Conservation (phyloP, 2,888 invertebrate genomes). For the Drosophila dives region DNA sequence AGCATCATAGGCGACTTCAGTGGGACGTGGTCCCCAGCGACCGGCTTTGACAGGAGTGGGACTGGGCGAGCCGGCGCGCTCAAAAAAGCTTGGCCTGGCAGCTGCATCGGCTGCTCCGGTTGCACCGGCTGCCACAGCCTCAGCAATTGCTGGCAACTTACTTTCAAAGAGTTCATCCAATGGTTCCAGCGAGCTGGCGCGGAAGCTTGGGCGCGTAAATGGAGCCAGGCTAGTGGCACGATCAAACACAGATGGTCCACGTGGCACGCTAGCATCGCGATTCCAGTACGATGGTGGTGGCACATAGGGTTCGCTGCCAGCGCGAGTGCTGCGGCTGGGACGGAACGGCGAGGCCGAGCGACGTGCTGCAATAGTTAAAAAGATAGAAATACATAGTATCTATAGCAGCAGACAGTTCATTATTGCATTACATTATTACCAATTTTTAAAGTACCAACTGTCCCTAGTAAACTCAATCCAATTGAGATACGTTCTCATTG, state of each 20-base stretch:
- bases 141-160: constrained; percentile 78
- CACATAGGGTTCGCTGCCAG: constrained; percentile 83
- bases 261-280: constrained; percentile 70
- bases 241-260: constrained; percentile 81
- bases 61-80: constrained; percentile 88
- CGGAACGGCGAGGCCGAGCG: constrained; percentile 75
- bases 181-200: constrained; percentile 84
- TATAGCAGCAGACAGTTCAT: neutral
- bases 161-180: constrained; percentile 84
- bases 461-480: neutral
- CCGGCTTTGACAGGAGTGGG: constrained; percentile 90
- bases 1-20: constrained; percentile 90
- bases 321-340: constrained; percentile 77
- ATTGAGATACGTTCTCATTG: neutral
- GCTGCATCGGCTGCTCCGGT: constrained; percentile 40
- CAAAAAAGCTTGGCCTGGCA: constrained; percentile 73
- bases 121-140: constrained; percentile 53
- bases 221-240: constrained; percentile 83
- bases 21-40: constrained; percentile 89
- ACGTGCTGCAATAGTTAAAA: constrained; percentile 65
- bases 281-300: constrained; percentile 80
- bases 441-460: neutral
- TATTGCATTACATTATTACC: neutral
- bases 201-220: constrained; percentile 78
- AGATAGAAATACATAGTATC: constrained; percentile 15